Evolutionary conservation across 2,888 invertebrate genomes (phyloP).

Genomic region (Thelaira solivaga): DNA sequence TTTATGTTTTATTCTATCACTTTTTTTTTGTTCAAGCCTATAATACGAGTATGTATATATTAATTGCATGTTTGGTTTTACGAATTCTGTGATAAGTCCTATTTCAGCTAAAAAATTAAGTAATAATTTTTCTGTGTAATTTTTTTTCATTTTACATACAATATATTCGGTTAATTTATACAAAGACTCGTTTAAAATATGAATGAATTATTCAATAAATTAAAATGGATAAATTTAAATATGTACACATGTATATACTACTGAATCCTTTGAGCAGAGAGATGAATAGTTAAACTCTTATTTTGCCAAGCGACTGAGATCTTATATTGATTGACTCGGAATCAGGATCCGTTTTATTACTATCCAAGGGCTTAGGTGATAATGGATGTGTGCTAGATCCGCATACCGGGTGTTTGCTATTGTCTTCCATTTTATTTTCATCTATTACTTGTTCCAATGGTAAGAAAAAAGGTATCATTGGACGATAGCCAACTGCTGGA

Average conservation of each 20-base stretch:
- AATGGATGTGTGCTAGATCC: slow-evolving; percentile 71
- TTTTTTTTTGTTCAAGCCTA: too few species aligned
- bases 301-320: slow-evolving; percentile 19
- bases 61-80: too few species aligned
- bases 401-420: slow-evolving; percentile 70
- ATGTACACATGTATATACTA: neutral
- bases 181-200: too few species aligned
- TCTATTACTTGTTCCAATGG: slow-evolving; percentile 61
- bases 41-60: too few species aligned
- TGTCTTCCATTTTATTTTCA: slow-evolving; percentile 40
- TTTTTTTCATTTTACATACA: too few species aligned
- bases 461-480: slow-evolving; percentile 68
- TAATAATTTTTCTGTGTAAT: too few species aligned
- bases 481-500: slow-evolving; percentile 70
- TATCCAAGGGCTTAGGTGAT: slow-evolving; percentile 69
- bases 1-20: too few species aligned
- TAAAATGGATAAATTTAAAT: too few species aligned
- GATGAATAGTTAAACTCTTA: slow-evolving; percentile 22
- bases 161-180: too few species aligned
- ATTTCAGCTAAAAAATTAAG: too few species aligned
- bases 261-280: neutral
- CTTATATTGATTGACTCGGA: slow-evolving; percentile 68
- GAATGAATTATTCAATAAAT: too few species aligned
- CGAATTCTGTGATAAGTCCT: too few species aligned
- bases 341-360: slow-evolving; percentile 69